Evolutionary conservation across 2,888 invertebrate genomes (phyloP).

Genomic region (Coelogynopora nodosa): DNA sequence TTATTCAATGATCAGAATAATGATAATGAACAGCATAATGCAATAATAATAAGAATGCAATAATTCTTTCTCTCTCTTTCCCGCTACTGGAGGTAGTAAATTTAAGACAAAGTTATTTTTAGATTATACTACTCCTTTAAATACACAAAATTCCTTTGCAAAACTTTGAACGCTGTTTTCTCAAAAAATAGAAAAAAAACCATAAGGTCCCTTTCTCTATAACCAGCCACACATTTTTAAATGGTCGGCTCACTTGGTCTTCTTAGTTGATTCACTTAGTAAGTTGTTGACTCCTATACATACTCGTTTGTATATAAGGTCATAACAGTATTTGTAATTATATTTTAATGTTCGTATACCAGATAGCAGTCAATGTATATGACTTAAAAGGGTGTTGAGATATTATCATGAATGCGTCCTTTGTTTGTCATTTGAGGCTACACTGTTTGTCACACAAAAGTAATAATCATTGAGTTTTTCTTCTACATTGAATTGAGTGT

Average conservation of each 20-base stretch:
- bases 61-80: neutral
- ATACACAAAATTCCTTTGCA: neutral
- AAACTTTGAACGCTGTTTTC: neutral
- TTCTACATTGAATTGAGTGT: too few relatives aligned
- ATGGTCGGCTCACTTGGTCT: neutral
- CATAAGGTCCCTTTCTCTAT: conserved; percentile 11
- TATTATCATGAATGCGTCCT: too few relatives aligned
- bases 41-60: neutral
- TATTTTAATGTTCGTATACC: too few relatives aligned
- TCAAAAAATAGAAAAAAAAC: neutral
- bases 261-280: too few relatives aligned
- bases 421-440: too few relatives aligned
- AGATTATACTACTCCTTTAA: neutral
- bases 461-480: too few relatives aligned
- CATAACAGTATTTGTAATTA: too few relatives aligned
- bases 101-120: neutral
- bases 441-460: too few relatives aligned
- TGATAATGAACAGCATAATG: neutral
- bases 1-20: neutral
- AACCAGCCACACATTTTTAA: neutral
- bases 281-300: too few relatives aligned
- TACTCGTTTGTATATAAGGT: too few relatives aligned
- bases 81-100: neutral
- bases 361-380: too few relatives aligned
- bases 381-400: too few relatives aligned